phyloP scores from a whole-genome alignment of 2,113 vertebrate species.

The Halcyon senegalensis region DNA sequence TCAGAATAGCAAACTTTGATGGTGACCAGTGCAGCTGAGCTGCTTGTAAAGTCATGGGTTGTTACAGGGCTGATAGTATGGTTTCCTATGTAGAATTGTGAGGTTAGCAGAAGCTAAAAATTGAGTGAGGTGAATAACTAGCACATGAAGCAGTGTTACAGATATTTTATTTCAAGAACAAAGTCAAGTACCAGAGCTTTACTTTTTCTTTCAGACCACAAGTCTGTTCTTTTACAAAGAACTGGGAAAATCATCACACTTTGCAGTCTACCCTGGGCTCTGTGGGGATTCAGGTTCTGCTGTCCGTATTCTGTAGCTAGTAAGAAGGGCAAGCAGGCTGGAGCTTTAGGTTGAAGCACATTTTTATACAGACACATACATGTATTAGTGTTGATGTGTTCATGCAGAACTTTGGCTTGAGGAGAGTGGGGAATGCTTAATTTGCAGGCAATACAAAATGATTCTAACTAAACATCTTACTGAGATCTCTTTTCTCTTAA shows the following conservation, averaged over 20 bases:
- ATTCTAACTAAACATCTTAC: background rate
- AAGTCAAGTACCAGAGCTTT: background rate
- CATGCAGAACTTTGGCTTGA: background rate
- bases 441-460: background rate
- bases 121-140: background rate
- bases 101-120: background rate
- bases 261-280: rapidly evolving
- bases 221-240: background rate
- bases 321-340: background rate
- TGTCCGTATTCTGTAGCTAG: background rate
- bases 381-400: background rate
- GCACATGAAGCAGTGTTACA: background rate
- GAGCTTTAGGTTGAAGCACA: background rate
- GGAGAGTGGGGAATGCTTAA: background rate
- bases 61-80: background rate
- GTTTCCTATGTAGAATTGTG: background rate
- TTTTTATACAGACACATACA: background rate
- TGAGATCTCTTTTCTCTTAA: background rate
- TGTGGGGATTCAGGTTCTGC: background rate
- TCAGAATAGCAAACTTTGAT: background rate
- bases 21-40: background rate
- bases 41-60: background rate
- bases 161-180: background rate
- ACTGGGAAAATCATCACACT: background rate
- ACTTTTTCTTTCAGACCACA: background rate